Percentiles rank a stretch among this genome's conserved stretches.
Conservation (phyloP, 2,888 invertebrate genomes). For the Rhodophaea formosa region DNA sequence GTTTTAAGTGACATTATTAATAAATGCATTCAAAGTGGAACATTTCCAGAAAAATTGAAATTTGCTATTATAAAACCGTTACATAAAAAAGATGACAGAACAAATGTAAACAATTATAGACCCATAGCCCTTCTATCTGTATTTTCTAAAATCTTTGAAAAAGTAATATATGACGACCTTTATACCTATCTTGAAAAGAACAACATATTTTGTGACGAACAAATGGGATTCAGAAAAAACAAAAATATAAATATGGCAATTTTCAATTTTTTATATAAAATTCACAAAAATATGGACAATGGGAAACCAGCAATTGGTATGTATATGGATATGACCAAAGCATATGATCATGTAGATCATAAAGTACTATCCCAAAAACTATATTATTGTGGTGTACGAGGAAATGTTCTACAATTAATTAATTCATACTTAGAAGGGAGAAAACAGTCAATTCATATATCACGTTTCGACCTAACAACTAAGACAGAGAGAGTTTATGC, state of each 20-base stretch:
- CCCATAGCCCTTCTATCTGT: background rate
- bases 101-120: background rate
- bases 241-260: background rate
- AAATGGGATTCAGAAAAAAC: constrained; percentile 3
- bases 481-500: too few relatives aligned
- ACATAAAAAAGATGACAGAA: constrained; percentile 5
- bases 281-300: background rate
- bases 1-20: background rate
- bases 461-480: too few relatives aligned
- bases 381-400: too few relatives aligned
- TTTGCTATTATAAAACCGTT: background rate
- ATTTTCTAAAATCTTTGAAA: constrained; percentile 3
- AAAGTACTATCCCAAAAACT: too few relatives aligned
- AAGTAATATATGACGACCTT: background rate
- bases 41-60: constrained; percentile 1
- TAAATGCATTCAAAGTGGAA: background rate
- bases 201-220: constrained; percentile 2
- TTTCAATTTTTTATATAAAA: background rate
- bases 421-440: too few relatives aligned
- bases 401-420: too few relatives aligned
- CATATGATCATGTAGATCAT: too few relatives aligned
- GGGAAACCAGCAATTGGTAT: background rate
- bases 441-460: too few relatives aligned
- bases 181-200: background rate
- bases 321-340: background rate